These are phyloP conservation scores for Eristalinus aeneus DNA, from an alignment of 2,888 invertebrate genomes.

Conservation along the genomic window DNA sequence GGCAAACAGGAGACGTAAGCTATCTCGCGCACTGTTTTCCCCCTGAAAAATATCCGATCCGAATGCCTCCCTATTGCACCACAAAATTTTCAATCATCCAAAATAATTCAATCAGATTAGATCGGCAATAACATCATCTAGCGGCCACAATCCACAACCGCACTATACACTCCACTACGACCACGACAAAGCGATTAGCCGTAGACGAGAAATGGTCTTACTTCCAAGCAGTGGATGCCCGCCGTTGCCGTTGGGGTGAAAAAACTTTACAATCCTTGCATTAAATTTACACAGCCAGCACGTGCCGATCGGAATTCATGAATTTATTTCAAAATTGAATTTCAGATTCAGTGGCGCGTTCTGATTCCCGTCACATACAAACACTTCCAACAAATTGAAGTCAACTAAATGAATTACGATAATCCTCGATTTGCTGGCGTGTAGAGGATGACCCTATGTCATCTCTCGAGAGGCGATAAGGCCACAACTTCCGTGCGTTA, in stretches of 20 bases:
- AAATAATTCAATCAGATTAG: conserved; percentile 56
- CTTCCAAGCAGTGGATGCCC: neutral
- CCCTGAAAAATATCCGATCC: too few species aligned
- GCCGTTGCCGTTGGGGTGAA: conserved; percentile 8
- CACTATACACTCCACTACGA: neutral
- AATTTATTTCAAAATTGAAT: conserved; percentile 55
- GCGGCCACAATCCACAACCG: neutral
- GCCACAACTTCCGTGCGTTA: conserved; percentile 74
- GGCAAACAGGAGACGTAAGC: neutral
- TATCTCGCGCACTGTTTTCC: too few species aligned
- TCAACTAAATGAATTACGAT: conserved; percentile 56
- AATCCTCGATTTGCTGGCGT: conserved; percentile 47
- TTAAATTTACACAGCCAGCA: conserved; percentile 58
- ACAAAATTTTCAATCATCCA: conserved; percentile 38
- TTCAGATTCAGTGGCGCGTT: conserved; percentile 32
- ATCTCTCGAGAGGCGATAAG: conserved; percentile 74
- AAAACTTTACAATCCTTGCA: conserved; percentile 55
- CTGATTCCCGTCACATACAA: conserved; percentile 38
- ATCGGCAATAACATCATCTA: neutral
- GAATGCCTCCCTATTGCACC: conserved; percentile 11
- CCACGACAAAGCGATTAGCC: conserved; percentile 41
- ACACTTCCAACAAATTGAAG: conserved; percentile 9
- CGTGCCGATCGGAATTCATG: conserved; percentile 58
- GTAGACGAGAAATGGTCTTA: conserved; percentile 9
- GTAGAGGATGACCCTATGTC: conserved; percentile 61